Evolutionary conservation across 2,113 vertebrate genomes (phyloP).

Genomic region (Atractosteus spatula): DNA sequence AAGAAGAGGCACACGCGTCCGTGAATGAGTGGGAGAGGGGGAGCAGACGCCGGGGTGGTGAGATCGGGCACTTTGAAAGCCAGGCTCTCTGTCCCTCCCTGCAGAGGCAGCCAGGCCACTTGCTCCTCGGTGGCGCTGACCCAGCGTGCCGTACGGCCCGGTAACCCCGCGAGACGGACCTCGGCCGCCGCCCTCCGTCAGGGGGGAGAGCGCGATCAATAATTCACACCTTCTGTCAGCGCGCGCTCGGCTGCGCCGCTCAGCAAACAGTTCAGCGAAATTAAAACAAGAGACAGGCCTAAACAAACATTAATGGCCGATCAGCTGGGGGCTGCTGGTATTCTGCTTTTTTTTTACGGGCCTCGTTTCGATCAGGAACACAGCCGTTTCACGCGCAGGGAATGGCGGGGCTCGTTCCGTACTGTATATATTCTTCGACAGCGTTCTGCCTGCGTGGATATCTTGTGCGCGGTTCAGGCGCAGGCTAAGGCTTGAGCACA

Average conservation of each 20-base stretch:
- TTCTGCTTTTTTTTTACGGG: too few relatives aligned
- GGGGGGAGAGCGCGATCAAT: slow-evolving; percentile 57
- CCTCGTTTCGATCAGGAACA: too few relatives aligned
- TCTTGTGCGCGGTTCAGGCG: too few relatives aligned
- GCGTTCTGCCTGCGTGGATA: too few relatives aligned
- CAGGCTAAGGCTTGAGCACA: too few relatives aligned
- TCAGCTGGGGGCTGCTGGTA: slow-evolving; percentile 19
- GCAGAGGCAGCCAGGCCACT: not conserved
- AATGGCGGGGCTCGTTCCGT: too few relatives aligned
- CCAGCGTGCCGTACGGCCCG: slow-evolving; percentile 5
- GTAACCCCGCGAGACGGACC: slow-evolving; percentile 46
- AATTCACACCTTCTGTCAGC: slow-evolving; percentile 78
- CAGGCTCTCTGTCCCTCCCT: not conserved
- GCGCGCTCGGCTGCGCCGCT: slow-evolving; percentile 70
- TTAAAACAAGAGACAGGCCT: slow-evolving; percentile 48
- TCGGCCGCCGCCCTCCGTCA: slow-evolving; percentile 63
- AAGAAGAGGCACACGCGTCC: too few relatives aligned
- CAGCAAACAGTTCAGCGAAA: slow-evolving; percentile 71
- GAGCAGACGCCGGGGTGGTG: not conserved
- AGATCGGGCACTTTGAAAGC: not conserved
- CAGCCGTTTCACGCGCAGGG: too few relatives aligned
- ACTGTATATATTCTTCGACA: too few relatives aligned
- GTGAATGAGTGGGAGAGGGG: too few relatives aligned
- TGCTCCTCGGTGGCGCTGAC: not conserved
- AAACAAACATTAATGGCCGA: slow-evolving; percentile 46